Percentiles rank a stretch among this genome's conserved stretches.
phyloP scores from a whole-genome alignment of 2,113 vertebrate species.

The Elephantulus edwardii region DNA sequence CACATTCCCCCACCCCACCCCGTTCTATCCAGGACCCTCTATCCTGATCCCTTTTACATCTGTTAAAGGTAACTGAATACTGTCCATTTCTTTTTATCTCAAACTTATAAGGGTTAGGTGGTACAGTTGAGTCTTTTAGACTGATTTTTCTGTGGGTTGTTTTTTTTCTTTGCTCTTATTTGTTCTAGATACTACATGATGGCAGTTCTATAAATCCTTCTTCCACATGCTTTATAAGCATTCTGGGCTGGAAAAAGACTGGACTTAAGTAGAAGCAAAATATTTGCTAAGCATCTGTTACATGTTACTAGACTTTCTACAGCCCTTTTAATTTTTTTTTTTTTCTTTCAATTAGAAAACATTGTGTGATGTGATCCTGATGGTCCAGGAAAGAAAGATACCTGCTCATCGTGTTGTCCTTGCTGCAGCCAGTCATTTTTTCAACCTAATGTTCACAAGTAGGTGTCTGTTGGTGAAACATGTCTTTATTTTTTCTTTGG shows the following conservation, averaged over 20 bases:
- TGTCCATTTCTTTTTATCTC: no score
- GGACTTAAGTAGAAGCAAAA: background rate
- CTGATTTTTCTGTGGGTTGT: no score
- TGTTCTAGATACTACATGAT: background rate
- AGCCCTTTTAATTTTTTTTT: conserved; percentile 30
- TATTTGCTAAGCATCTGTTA: conserved; percentile 12
- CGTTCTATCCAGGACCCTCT: no score
- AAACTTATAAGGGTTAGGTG: no score
- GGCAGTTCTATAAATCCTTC: conserved; percentile 2
- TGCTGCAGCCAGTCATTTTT: conserved; percentile 96
- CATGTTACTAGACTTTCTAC: background rate
- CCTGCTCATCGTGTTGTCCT: conserved; percentile 95
- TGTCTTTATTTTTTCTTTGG: background rate
- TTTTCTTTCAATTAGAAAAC: conserved; percentile 87
- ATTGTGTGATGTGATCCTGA: conserved; percentile 95
- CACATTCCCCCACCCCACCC: no score
- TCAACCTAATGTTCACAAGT: conserved; percentile 99
- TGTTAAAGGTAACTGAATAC: no score
- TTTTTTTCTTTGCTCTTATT: no score
- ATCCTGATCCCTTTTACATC: no score
- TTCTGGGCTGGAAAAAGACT: conserved; percentile 1
- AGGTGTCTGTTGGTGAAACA: conserved; percentile 79
- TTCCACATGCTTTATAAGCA: background rate
- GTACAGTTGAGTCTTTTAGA: no score
- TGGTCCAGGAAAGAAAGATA: conserved; percentile 96